phyloP scores from a whole-genome alignment of 1,140 invertebrate species.

The Drosophila kohkoa region DNA sequence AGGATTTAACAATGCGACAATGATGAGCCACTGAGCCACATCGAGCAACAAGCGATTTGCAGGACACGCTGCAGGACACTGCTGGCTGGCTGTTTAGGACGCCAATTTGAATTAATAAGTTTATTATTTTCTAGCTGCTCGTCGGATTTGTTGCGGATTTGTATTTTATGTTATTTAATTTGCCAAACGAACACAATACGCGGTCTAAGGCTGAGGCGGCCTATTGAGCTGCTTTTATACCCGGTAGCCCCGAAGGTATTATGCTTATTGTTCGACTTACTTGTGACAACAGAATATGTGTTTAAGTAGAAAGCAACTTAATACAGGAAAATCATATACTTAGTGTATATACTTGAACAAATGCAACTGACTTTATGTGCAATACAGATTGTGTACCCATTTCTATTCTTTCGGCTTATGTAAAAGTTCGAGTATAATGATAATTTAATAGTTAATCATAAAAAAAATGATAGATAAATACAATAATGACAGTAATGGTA shows the following conservation, averaged over 20 bases:
- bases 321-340: no score
- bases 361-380: no score
- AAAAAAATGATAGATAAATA: no score
- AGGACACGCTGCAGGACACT: slow-evolving; percentile 19
- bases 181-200: slow-evolving; percentile 25
- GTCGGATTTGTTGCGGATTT: slow-evolving; percentile 63
- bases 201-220: neutral
- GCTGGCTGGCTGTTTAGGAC: slow-evolving; percentile 20
- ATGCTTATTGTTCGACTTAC: neutral
- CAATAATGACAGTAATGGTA: no score
- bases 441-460: no score
- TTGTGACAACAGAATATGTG: no score
- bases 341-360: no score
- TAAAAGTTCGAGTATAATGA: no score
- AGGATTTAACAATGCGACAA: slow-evolving; percentile 66
- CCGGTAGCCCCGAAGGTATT: neutral
- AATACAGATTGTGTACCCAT: no score
- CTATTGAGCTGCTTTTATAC: neutral
- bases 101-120: slow-evolving; percentile 75
- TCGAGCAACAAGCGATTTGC: neutral
- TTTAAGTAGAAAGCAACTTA: no score
- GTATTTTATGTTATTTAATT: slow-evolving; percentile 77
- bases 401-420: no score
- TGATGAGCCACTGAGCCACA: slow-evolving; percentile 47
- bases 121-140: slow-evolving; percentile 65